Evolutionary conservation across 2,797 vertebrate genomes (phyloP), one percentile per base, ranked within the genome.

Genomic region (Phoeniculus purpureus): DNA sequence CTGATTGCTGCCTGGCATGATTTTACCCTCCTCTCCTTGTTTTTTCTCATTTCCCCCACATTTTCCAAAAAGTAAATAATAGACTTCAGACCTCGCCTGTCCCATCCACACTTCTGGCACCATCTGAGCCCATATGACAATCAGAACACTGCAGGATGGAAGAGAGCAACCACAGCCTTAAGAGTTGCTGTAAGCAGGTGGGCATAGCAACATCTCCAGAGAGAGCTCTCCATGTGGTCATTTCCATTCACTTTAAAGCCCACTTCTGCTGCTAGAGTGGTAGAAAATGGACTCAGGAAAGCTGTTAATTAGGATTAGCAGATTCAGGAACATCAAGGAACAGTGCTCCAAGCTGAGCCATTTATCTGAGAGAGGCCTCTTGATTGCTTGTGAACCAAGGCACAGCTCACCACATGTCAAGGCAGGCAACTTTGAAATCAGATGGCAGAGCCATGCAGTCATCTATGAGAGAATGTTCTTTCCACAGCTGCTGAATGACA

Each of bases 181-280:
- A 59, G 4, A 66, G 79, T 12, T 71, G 60, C 86, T 82, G 25
- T n/a, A 83, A 91, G 68, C 84, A 90, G 92, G 90, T 95, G 78
- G 58, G 92, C 95, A 95, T 94, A 94, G 95, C 93, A 94, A 95
- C 92, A 77, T 87, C 90, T 96, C 76, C 89, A 56, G 81, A 84
- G 93, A 85, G 51, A 65, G 37, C n/a, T 31, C 85, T 92, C 93
- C 81, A 32, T 78, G 79, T 89, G 93, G 94, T 81, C 61, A 92
- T 94, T 91, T 91, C 91, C 72, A 80, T 82, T 78, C 81, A 12
- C 83, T 95, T 80, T 80, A 93, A 55, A 93, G 78, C 74, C 77
- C 87, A 79, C 85, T 95, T 86, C 87, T 90, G 81, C 75, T 92
- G 72, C 84, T 85, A 76, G 40, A 95, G 75, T 82, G 70, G 61